Conservation (phyloP, 2,888 invertebrate species). For the Coecobrya sp. region DNA sequence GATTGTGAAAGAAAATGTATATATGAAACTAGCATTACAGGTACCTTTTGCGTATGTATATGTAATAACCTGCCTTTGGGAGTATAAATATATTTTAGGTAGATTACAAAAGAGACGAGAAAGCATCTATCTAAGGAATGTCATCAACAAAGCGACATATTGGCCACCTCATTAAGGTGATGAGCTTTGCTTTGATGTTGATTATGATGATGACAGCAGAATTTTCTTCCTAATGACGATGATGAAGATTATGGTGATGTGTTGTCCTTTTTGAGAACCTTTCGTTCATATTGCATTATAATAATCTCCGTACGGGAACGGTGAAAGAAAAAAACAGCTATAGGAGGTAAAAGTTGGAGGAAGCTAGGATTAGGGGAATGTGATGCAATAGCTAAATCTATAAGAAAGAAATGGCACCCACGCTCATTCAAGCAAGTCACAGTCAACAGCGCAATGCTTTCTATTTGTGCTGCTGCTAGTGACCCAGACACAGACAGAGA, state of each 20-base stretch:
- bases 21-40: too few species aligned
- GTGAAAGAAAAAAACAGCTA: background rate
- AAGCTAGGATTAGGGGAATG: background rate
- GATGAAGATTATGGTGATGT: conserved; percentile 57
- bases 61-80: too few species aligned
- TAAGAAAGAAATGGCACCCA: background rate
- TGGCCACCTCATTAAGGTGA: conserved; percentile 80
- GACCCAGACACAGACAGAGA: conserved; percentile 65
- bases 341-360: background rate
- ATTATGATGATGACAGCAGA: conserved; percentile 77
- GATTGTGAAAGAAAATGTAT: background rate
- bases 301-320: conserved; percentile 44
- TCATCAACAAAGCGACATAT: conserved; percentile 69
- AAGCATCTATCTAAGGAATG: background rate
- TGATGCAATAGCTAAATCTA: background rate
- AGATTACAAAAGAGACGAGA: background rate
- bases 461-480: conserved; percentile 13
- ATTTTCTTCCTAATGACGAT: conserved; percentile 76
- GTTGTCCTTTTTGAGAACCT: conserved; percentile 47
- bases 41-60: too few species aligned
- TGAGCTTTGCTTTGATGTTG: conserved; percentile 80
- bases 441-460: background rate
- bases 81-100: background rate
- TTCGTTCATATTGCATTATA: conserved; percentile 62
- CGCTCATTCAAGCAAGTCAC: background rate